Evolutionary conservation across 2,888 invertebrate genomes (phyloP), one percentile per base, ranked within the genome.

Genomic region (Rambutsinella grinnellia): DNA sequence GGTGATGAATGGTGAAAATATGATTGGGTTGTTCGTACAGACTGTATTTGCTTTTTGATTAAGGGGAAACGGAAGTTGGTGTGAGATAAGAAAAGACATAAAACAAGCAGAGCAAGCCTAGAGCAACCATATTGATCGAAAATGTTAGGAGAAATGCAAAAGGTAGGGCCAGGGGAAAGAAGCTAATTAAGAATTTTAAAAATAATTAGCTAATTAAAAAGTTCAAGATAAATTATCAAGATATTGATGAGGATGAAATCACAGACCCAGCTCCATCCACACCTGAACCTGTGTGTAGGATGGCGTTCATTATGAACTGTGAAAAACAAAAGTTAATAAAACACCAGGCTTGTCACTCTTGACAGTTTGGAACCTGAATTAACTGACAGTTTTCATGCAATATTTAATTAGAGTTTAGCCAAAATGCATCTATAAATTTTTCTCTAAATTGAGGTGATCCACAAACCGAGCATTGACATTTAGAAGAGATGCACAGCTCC

Each of bases 291-390:
- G 63, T 49, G 49, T 63, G 54, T 63, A 44, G 49, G n/a, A 63
- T 65, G 63, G 57, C 58, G 70, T 65, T 72, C 56, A 36, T 36
- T 36, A 63, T 65, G 17, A 21, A 36, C 65, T 65, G 70, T 62
- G 65, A 26, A 56, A 58, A 58, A 36, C 13, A 72, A 65, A 53
- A 51, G 62, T 10, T 58, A 44, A 63, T 53, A 58, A 63, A 65
- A 71, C 65, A 58, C 63, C 71, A 65, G n/a, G 57, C 65, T 63
- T 53, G 53, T 51, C 65, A 36, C 5, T 58, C 17, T 10, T 65
- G 72, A 60, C 56, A 65, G 72, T 65, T 72, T 72, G 65, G 72
- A 72, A 72, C 72, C 65, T 70, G 54, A 70, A 49, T 62, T 44
- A 56, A 10, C 57, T 57, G 36, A 67, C 66, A 54, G 21, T 54